phyloP scores from a whole-genome alignment of 2,888 invertebrate genomes.

The Eupithecia tripunctaria region DNA sequence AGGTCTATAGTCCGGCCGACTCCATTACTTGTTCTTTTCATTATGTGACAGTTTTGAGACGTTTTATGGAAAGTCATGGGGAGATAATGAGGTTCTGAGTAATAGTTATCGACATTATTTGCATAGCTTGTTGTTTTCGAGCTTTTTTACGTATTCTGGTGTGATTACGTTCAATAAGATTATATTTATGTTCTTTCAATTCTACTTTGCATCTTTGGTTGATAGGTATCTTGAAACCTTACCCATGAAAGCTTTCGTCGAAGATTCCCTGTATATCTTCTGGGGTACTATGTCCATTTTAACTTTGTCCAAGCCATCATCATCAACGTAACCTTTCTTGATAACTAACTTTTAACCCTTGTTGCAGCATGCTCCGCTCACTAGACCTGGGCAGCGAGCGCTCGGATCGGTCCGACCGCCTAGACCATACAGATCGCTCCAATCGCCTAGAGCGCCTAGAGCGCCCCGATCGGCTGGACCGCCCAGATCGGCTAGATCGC shows the following conservation, averaged over 20 bases:
- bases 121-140: neutral
- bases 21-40: slow-evolving; percentile 51
- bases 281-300: too few species aligned
- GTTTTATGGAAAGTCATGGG: slow-evolving; percentile 28
- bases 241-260: too few species aligned
- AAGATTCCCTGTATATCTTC: too few species aligned
- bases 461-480: slow-evolving; percentile 66
- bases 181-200: too few species aligned
- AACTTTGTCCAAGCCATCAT: neutral
- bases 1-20: slow-evolving; percentile 67
- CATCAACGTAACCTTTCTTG: neutral
- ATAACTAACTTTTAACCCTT: slow-evolving; percentile 44
- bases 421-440: slow-evolving; percentile 48
- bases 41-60: slow-evolving; percentile 45
- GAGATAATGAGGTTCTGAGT: slow-evolving; percentile 15
- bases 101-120: neutral
- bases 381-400: slow-evolving; percentile 86
- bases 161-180: neutral
- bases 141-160: neutral
- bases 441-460: neutral
- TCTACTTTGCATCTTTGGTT: too few species aligned
- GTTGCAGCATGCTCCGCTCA: slow-evolving; percentile 89
- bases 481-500: slow-evolving; percentile 65
- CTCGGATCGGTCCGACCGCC: slow-evolving; percentile 46
- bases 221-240: too few species aligned